Conservation (phyloP, 2,888 invertebrate species). For the Cephus spinipes region DNA sequence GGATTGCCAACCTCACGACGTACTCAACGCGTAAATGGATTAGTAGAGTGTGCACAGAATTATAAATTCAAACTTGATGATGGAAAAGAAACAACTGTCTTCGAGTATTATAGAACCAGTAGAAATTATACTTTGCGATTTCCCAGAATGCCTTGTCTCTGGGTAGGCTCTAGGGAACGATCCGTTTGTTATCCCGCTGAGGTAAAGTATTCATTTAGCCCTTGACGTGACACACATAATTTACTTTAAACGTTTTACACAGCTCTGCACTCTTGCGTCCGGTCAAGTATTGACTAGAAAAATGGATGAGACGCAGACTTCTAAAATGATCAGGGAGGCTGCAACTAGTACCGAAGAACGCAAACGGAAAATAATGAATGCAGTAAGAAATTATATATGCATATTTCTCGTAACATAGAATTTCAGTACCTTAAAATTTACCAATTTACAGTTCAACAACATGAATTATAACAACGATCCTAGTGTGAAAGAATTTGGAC, state of each 20-base stretch:
- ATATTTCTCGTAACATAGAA: neutral
- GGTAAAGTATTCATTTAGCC: slow-evolving; percentile 56
- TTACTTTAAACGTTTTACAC: neutral
- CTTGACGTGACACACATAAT: neutral
- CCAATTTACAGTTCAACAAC: slow-evolving; percentile 40
- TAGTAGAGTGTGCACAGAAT: slow-evolving; percentile 56
- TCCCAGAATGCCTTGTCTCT: slow-evolving; percentile 84
- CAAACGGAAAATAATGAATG: slow-evolving; percentile 82
- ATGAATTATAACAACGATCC: slow-evolving; percentile 65
- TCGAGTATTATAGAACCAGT: slow-evolving; percentile 64
- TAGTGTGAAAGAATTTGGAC: slow-evolving; percentile 83
- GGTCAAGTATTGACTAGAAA: slow-evolving; percentile 85
- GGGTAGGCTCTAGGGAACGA: slow-evolving; percentile 79
- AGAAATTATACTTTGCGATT: slow-evolving; percentile 69
- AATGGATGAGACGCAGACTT: slow-evolving; percentile 84
- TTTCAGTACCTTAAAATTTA: neutral
- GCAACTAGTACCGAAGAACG: slow-evolving; percentile 84
- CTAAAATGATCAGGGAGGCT: slow-evolving; percentile 87
- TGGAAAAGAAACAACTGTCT: slow-evolving; percentile 64
- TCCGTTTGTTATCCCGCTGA: slow-evolving; percentile 87
- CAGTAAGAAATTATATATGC: slow-evolving; percentile 67
- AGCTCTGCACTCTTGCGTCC: slow-evolving; percentile 71
- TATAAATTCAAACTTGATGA: slow-evolving; percentile 61
- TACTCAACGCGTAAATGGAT: slow-evolving; percentile 67
- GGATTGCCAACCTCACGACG: slow-evolving; percentile 61